These are phyloP conservation scores for Elegia similella DNA, from an alignment of 2,888 invertebrate species.

Conservation along the genomic window DNA sequence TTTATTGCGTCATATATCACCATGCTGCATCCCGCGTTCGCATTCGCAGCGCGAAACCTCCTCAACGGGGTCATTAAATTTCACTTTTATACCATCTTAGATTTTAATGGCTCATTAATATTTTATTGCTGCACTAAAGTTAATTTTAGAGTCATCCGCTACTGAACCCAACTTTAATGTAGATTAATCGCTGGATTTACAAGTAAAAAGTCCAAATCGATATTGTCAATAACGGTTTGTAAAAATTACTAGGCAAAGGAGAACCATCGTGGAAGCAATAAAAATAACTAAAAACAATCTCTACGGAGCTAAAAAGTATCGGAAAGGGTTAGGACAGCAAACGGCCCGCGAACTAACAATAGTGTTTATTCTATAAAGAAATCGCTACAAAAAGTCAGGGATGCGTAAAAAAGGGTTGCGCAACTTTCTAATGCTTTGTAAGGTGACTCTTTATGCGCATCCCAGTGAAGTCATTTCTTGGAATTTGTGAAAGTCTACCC, in stretches of 20 bases:
- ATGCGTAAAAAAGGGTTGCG: slow-evolving; percentile 75
- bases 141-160: slow-evolving; percentile 77
- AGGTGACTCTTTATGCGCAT: slow-evolving; percentile 59
- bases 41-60: slow-evolving; percentile 58
- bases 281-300: slow-evolving; percentile 57
- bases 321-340: slow-evolving; percentile 75
- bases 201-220: slow-evolving; percentile 29
- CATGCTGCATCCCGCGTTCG: slow-evolving; percentile 52
- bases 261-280: slow-evolving; percentile 41
- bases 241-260: slow-evolving; percentile 19
- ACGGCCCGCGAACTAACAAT: slow-evolving; percentile 63
- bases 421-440: slow-evolving; percentile 80
- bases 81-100: slow-evolving; percentile 78
- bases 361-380: slow-evolving; percentile 63
- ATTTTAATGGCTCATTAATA: slow-evolving; percentile 78
- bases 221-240: slow-evolving; percentile 26
- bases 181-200: slow-evolving; percentile 53
- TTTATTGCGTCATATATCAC: slow-evolving; percentile 72
- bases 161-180: slow-evolving; percentile 64
- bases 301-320: slow-evolving; percentile 60
- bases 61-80: slow-evolving; percentile 70
- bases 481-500: slow-evolving; percentile 74
- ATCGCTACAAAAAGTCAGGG: slow-evolving; percentile 61
- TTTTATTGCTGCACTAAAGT: slow-evolving; percentile 74
- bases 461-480: slow-evolving; percentile 52